Evolutionary conservation across 2,797 vertebrate genomes (phyloP).

Genomic region (Sebastes steindachneri): DNA sequence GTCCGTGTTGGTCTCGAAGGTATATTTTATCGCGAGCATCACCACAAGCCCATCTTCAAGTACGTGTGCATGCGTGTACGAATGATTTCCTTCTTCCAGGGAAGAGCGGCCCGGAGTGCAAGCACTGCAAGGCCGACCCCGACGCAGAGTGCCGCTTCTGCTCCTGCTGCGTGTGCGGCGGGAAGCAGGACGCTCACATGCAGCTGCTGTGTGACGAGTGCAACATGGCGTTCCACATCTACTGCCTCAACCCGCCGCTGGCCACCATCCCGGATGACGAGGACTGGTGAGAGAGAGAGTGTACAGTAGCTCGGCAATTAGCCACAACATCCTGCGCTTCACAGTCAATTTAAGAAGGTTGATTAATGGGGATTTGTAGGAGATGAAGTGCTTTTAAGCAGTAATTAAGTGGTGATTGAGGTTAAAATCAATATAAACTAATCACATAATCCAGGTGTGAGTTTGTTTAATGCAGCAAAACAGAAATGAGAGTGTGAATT

Average conservation of each 20-base stretch:
- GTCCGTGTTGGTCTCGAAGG: neutral
- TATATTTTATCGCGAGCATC: neutral
- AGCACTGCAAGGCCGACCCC: slow-evolving; percentile 96
- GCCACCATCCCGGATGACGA: slow-evolving; percentile 96
- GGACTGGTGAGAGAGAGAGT: slow-evolving; percentile 89
- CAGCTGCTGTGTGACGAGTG: slow-evolving; percentile 98
- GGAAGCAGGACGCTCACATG: slow-evolving; percentile 98
- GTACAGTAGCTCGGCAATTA: slow-evolving; percentile 1
- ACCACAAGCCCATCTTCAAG: neutral
- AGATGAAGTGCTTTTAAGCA: slow-evolving; percentile 2
- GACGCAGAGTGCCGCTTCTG: slow-evolving; percentile 95
- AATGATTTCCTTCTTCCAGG: slow-evolving; percentile 75
- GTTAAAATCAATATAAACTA: slow-evolving; percentile 29
- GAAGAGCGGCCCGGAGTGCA: slow-evolving; percentile 98
- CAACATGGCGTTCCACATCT: slow-evolving; percentile 99
- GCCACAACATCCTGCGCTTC: slow-evolving; percentile 8
- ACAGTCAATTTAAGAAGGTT: slow-evolving; percentile 5
- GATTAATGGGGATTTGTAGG: slow-evolving; percentile 19
- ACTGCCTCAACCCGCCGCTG: slow-evolving; percentile 97
- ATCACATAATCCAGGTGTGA: slow-evolving; percentile 23
- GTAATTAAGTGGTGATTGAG: slow-evolving; percentile 29
- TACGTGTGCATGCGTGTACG: neutral
- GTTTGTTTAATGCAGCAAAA: neutral
- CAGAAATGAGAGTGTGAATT: neutral
- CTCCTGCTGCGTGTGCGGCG: slow-evolving; percentile 96